Evolutionary conservation across 2,888 invertebrate genomes (phyloP), one percentile per base, ranked within the genome.

Genomic region (Gymnoscelis rufifasciata): DNA sequence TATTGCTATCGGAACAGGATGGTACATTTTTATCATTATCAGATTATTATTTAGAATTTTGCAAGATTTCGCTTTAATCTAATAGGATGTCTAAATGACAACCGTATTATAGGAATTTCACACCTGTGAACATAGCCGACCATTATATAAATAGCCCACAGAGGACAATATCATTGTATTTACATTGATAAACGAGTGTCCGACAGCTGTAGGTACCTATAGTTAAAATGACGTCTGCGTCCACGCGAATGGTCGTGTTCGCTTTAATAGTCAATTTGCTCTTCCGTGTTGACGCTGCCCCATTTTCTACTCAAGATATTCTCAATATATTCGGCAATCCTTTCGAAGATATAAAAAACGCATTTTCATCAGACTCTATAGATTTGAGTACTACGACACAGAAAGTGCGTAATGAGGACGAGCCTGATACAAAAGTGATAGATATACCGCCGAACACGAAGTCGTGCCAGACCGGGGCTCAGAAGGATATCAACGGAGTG

Each of bases 161-260:
- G 55, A 44, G 52, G 43, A 49, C 31, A 42, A 13, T 59, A 60
- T 62, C 62, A 55, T 52, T 43, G 53, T 56, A 62, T 63, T 8
- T 33, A 15, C 31, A 33, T 33, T 33, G 74, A 76, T 78, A 77
- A 74, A 66, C 64, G 57, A 51, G 56, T 43, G 59, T 53, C 59
- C 68, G 66, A 51, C 51, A 19, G 19, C 19, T 19, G 57, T 64
- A 39, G 31, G 53, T 47, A 60, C 64, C 63, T 64, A 50, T 51
- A 59, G 63, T 66, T 75, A 82, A 71, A 78, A 86, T 87, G 86
- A 72, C 68, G 74, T 66, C 70, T 66, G 66, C 70, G 66, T 68
- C 67, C 62, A 71, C 68, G 64, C 76, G 72, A 61, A 65, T 80
- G 64, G 65, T 81, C 58, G 69, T 75, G 66, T 61, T 76, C 55